A percentile compares a stretch with the other conserved stretches of the same genome.
phyloP scores from a whole-genome alignment of 1,140 invertebrate genomes.

The Bombus ignitus region DNA sequence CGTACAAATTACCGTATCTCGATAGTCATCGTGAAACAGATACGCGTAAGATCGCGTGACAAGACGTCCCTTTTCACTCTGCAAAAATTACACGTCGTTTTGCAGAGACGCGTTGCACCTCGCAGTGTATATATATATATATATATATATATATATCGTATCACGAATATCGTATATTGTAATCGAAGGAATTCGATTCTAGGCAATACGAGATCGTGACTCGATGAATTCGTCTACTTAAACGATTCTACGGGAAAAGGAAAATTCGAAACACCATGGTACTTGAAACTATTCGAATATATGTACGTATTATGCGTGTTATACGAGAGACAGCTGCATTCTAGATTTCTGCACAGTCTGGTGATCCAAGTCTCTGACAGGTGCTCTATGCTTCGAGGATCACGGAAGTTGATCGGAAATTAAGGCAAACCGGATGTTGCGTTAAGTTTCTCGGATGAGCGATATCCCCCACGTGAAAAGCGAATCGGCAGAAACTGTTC shows the following conservation, averaged over 20 bases:
- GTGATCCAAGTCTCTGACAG: not conserved
- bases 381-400: not conserved
- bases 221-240: not conserved
- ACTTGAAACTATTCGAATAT: not conserved
- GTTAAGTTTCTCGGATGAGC: not conserved
- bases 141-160: too few species aligned
- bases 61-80: not conserved
- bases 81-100: not conserved
- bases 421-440: not conserved
- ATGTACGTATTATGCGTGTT: not conserved
- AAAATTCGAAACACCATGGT: not conserved
- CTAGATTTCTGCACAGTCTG: not conserved
- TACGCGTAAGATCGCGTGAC: slow-evolving; percentile 26
- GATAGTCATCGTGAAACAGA: slow-evolving; percentile 15
- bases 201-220: not conserved
- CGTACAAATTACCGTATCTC: slow-evolving; percentile 26
- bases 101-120: not conserved
- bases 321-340: not conserved
- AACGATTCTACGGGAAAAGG: too few species aligned
- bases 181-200: not conserved
- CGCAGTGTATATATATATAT: too few species aligned
- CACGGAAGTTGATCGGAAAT: not conserved
- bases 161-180: not conserved
- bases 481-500: too few species aligned
- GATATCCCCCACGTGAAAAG: not conserved